These are phyloP conservation scores for Lacerta bilineata DNA, from an alignment of 2,797 vertebrate genomes.

Conservation along the genomic window DNA sequence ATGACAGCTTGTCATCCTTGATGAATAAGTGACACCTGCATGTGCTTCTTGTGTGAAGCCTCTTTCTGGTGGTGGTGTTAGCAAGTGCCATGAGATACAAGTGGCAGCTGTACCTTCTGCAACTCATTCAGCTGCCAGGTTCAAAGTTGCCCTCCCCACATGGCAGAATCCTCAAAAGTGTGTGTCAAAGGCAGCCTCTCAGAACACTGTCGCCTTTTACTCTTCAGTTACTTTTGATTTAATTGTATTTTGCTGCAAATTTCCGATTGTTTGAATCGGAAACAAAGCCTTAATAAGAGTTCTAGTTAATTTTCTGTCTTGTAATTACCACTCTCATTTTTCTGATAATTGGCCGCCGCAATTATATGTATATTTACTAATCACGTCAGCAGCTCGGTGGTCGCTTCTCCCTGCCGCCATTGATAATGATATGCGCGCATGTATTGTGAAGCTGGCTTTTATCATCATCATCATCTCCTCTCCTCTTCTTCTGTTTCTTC, in stretches of 20 bases:
- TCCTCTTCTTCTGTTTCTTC: neutral
- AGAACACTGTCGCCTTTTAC: constrained; percentile 67
- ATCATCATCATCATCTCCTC: constrained; percentile 77
- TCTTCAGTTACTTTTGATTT: constrained; percentile 79
- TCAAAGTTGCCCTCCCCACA: neutral
- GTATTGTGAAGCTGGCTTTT: constrained; percentile 90
- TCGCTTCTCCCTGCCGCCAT: constrained; percentile 85
- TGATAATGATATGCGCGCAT: constrained; percentile 86
- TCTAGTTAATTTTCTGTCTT: constrained; percentile 93
- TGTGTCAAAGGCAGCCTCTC: constrained; percentile 55
- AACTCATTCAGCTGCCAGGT: neutral
- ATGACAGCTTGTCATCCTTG: neutral
- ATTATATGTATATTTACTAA: constrained; percentile 99
- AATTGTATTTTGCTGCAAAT: constrained; percentile 81
- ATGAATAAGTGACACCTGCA: neutral
- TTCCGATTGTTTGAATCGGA: constrained; percentile 83
- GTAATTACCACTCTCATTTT: constrained; percentile 98
- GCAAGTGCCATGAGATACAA: neutral
- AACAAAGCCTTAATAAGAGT: constrained; percentile 93
- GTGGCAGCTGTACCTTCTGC: neutral
- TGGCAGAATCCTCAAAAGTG: constrained; percentile 12
- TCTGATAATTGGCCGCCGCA: constrained; percentile 98
- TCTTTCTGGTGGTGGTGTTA: neutral
- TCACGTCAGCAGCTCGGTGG: constrained; percentile 85
- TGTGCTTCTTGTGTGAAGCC: neutral